phyloP scores from a whole-genome alignment of 2,113 vertebrate genomes.

The Myotis davidii region DNA sequence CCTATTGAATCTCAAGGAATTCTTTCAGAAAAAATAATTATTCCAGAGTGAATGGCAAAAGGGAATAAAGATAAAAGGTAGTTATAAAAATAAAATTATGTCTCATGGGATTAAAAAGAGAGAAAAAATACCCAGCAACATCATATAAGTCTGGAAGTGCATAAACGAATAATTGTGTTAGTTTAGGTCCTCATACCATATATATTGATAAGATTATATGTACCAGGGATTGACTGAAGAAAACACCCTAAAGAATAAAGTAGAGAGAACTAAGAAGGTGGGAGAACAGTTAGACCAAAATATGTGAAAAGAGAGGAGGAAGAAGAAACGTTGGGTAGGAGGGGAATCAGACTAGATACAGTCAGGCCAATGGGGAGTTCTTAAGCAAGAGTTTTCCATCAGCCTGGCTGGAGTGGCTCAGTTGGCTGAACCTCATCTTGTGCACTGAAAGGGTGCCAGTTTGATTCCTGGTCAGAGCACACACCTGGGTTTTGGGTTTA shows the following conservation, averaged over 20 bases:
- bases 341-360: neutral
- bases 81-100: neutral
- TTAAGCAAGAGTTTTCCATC: neutral
- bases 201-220: neutral
- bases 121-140: neutral
- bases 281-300: neutral
- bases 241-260: neutral
- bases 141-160: neutral
- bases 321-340: neutral
- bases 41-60: neutral
- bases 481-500: no score
- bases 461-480: no score
- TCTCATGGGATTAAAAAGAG: neutral
- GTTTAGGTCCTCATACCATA: neutral
- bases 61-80: neutral
- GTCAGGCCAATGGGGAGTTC: neutral
- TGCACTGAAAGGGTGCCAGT: no score
- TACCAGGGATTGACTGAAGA: neutral
- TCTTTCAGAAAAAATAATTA: slow-evolving; percentile 3
- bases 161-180: neutral
- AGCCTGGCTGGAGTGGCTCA: neutral
- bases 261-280: neutral
- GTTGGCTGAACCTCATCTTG: no score
- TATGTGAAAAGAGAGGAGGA: neutral
- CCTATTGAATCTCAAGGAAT: neutral